A percentile compares a stretch with the other conserved stretches of the same genome.
phyloP scores from a whole-genome alignment of 1,140 invertebrate species.

The Triops cancriformis region DNA sequence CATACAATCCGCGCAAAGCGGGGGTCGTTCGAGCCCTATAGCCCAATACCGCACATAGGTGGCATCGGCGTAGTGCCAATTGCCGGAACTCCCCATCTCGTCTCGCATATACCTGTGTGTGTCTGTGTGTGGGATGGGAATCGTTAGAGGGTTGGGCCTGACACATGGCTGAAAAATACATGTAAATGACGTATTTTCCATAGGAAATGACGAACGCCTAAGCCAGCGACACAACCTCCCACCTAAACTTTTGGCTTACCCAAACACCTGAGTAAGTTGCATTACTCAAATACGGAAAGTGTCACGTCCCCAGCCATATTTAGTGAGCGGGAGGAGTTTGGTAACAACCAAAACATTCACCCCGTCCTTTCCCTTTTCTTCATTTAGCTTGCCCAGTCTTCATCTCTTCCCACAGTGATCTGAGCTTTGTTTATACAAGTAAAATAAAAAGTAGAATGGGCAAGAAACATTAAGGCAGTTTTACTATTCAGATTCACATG shows the following conservation, averaged over 20 bases:
- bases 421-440: too few species aligned
- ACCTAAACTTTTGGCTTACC: background rate
- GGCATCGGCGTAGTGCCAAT: background rate
- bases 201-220: background rate
- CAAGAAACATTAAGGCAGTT: too few species aligned
- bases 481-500: too few species aligned
- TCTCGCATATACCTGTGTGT: too few species aligned
- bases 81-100: background rate
- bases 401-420: background rate
- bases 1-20: too few species aligned
- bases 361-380: background rate
- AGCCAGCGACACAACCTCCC: background rate
- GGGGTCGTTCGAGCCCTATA: too few species aligned
- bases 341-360: background rate
- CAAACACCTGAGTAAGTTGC: background rate
- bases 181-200: constrained; percentile 6
- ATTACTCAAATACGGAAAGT: background rate
- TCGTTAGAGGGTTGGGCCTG: constrained; percentile 12
- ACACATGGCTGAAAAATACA: constrained; percentile 11
- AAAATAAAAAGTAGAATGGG: too few species aligned
- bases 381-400: background rate
- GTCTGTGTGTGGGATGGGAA: background rate
- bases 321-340: background rate
- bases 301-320: background rate
- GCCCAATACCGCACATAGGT: background rate